phyloP scores from a whole-genome alignment of 1,140 invertebrate species.

The Trachymyrmex septentrionalis region DNA sequence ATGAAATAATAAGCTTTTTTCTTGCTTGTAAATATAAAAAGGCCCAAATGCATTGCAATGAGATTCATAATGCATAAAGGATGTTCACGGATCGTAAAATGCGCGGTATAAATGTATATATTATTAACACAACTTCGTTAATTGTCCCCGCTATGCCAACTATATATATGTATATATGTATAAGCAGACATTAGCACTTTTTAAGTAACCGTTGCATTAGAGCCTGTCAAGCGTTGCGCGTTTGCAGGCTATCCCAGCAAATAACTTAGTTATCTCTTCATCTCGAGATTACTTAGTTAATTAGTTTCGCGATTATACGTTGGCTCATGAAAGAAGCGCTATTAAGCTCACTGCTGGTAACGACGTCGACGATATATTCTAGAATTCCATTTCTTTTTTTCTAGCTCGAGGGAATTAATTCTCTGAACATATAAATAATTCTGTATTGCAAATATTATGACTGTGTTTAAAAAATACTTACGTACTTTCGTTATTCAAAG shows the following conservation, averaged over 20 bases:
- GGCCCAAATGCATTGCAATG: not conserved
- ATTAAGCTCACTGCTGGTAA: slow-evolving; percentile 70
- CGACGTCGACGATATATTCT: slow-evolving; percentile 53
- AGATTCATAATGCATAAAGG: slow-evolving; percentile 48
- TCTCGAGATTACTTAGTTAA: slow-evolving; percentile 70
- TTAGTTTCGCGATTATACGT: slow-evolving; percentile 69
- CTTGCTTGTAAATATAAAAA: slow-evolving; percentile 15
- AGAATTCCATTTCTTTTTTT: slow-evolving; percentile 18
- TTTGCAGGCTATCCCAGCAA: slow-evolving; percentile 50
- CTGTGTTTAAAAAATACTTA: not conserved
- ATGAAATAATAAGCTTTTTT: not conserved
- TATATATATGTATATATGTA: not conserved
- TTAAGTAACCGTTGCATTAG: slow-evolving; percentile 51
- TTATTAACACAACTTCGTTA: slow-evolving; percentile 49
- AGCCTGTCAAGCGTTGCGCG: slow-evolving; percentile 46
- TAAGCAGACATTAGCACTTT: slow-evolving; percentile 43
- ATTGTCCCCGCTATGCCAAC: slow-evolving; percentile 7
- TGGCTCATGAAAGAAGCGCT: slow-evolving; percentile 55
- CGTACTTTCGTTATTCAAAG: not conserved
- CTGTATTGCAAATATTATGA: not conserved
- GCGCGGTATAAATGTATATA: slow-evolving; percentile 27
- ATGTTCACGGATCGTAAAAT: slow-evolving; percentile 34
- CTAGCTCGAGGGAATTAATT: slow-evolving; percentile 7
- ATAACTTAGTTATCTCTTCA: slow-evolving; percentile 56
- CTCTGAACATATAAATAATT: not conserved